Base-by-base conservation (phyloP, 37 sponge, comb jelly and placozoan species). In the Lycopodina hypogea region DNA sequence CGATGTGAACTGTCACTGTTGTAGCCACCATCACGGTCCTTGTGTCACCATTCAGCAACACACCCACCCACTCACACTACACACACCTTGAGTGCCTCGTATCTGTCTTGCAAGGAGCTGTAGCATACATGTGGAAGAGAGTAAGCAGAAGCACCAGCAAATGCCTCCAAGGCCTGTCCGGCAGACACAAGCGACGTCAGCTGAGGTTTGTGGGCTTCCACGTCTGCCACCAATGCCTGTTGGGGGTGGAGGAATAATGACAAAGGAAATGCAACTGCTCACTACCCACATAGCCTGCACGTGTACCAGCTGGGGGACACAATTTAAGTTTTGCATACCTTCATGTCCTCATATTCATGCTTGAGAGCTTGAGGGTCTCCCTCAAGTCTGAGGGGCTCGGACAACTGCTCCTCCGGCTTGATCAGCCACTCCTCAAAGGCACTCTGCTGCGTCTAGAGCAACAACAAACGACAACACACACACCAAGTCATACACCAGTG, bases 381-480 rank as follows among this genome's bases (percentile, higher is more conserved):
- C 12, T 68, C 67, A 7, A 36, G 26, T 68, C 77, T 81, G 33
- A 74, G 39, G 15, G 86, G 77, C 18, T 55, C 50, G 1, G 74
- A 78, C 72, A 85, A 39, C 58, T 56, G 67, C 53, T 36, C 57
- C 56, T 85, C 90, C 59, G 73, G 78, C 6, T 37, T 78, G 48
- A 48, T 68, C 60, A 90, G 60, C 90, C 90, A 90, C 23, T 38
- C 35, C 15, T 53, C 62, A 78, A 90, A 81, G n/a, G 70, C 69
- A 42, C 76, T 56, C 9, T 62, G 56, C 42, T 56, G 76, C 18
- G 29, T 50, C 71, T 80, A 52, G 74, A 12, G 29, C 18, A 35
- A 45, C 55, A 73, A 28, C 19, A 30, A 53, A 29, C 1, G 17
- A 67, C 68, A 34, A 34, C 56, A 70, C 8, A 9, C 28, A 70